Evolutionary conservation across 2,888 invertebrate genomes (phyloP).

Genomic region (Hemistola chrysoprasaria): DNA sequence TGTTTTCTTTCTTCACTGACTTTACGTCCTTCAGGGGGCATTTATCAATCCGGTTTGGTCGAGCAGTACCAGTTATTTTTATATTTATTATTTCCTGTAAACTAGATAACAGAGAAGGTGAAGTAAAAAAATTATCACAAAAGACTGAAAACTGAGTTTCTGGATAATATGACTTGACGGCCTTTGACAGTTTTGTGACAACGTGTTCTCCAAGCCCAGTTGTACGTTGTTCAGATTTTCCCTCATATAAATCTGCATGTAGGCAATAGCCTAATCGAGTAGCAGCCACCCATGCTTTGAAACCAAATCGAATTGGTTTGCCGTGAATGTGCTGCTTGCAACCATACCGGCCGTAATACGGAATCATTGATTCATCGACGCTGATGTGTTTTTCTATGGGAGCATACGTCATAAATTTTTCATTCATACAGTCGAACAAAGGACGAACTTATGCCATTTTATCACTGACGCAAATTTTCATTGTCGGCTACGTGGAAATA

Average conservation of each 20-base stretch:
- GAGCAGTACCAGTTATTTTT: conserved; percentile 13
- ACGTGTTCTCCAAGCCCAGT: conserved; percentile 12
- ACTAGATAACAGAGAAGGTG: conserved; percentile 2
- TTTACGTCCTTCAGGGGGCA: conserved; percentile 17
- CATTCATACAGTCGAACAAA: no score
- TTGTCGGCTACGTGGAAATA: no score
- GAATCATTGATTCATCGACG: conserved; percentile 41
- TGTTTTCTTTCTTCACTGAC: conserved; percentile 12
- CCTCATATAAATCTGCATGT: conserved; percentile 34
- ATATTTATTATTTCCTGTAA: conserved; percentile 3
- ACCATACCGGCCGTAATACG: conserved; percentile 40
- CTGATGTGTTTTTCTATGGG: background rate
- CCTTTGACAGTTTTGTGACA: conserved; percentile 2
- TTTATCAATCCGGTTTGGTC: conserved; percentile 15
- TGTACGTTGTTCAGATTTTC: conserved; percentile 18
- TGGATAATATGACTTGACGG: conserved; percentile 2
- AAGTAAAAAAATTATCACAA: conserved; percentile 20
- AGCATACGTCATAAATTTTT: no score
- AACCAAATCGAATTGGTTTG: conserved; percentile 37
- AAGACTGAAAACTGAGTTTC: conserved; percentile 14
- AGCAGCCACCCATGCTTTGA: conserved; percentile 38
- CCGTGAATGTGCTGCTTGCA: conserved; percentile 38
- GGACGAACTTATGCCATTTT: no score
- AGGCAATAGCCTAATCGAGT: conserved; percentile 33
- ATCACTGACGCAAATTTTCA: no score